These are phyloP conservation scores for Conger conger DNA, from an alignment of 2,113 vertebrate species.

Conservation along the genomic window DNA sequence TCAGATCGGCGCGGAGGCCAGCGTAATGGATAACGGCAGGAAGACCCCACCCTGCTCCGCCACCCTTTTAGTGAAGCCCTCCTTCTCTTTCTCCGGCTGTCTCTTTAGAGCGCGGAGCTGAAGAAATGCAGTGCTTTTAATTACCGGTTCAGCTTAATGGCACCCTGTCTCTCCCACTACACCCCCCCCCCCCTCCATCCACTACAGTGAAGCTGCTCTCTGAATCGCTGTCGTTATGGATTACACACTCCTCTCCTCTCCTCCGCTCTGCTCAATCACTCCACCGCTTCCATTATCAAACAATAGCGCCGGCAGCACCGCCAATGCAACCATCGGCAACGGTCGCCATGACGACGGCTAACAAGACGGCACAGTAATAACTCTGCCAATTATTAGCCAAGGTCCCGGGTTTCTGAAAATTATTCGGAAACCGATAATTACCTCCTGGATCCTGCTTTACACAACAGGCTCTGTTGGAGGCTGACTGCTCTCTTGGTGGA, in stretches of 20 bases:
- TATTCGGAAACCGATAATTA: constrained; percentile 14
- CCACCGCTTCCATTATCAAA: neutral
- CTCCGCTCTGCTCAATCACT: no score
- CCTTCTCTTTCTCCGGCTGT: neutral
- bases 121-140: neutral
- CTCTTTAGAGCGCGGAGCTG: neutral
- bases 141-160: neutral
- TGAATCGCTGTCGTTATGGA: neutral
- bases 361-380: neutral
- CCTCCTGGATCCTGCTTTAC: neutral
- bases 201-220: neutral
- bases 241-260: neutral
- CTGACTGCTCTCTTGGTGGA: constrained; percentile 1
- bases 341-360: neutral
- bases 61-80: neutral
- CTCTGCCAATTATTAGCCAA: neutral
- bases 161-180: neutral
- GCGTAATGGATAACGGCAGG: neutral
- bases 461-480: neutral
- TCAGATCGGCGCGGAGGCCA: neutral
- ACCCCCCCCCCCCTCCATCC: neutral
- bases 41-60: neutral
- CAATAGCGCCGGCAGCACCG: neutral
- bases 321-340: neutral
- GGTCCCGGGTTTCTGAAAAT: neutral